Evolutionary conservation across 2,113 vertebrate species (phyloP).

Genomic region (Archocentrus centrarchus): DNA sequence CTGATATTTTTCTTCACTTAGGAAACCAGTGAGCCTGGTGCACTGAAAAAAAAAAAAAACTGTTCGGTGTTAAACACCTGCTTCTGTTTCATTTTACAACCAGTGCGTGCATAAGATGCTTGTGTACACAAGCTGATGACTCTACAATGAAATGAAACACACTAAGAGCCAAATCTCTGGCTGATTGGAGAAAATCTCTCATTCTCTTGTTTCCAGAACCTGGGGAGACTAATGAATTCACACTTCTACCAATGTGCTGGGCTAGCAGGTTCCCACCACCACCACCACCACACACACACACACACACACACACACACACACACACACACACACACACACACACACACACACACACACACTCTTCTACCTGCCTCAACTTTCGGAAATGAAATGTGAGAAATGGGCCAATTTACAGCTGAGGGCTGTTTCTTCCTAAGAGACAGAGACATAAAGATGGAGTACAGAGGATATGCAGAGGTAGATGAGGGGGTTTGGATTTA

Average conservation of each 20-base stretch:
- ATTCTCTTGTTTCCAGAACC: slow-evolving; percentile 49
- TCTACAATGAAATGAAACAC: slow-evolving; percentile 29
- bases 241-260: slow-evolving; percentile 55
- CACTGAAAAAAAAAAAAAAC: not conserved
- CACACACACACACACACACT: not conserved
- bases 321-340: too few relatives aligned
- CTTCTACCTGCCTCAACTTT: slow-evolving; percentile 68
- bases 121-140: slow-evolving; percentile 23
- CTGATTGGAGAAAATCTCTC: slow-evolving; percentile 30
- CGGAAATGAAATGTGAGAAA: slow-evolving; percentile 75
- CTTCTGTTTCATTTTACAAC: slow-evolving; percentile 47
- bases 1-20: slow-evolving; percentile 62
- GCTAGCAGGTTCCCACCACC: slow-evolving; percentile 45
- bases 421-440: slow-evolving; percentile 72
- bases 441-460: slow-evolving; percentile 57
- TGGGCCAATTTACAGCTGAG: slow-evolving; percentile 77
- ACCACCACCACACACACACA: not conserved
- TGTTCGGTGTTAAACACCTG: slow-evolving; percentile 32
- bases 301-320: too few relatives aligned
- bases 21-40: slow-evolving; percentile 45
- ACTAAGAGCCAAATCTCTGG: slow-evolving; percentile 10
- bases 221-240: slow-evolving; percentile 66
- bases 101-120: not conserved
- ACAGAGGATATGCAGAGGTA: slow-evolving; percentile 64
- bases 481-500: slow-evolving; percentile 56